Evolutionary conservation across 2,888 invertebrate species (phyloP), one percentile per base, ranked within the genome.

Genomic region (Lasioglossum marginatum): DNA sequence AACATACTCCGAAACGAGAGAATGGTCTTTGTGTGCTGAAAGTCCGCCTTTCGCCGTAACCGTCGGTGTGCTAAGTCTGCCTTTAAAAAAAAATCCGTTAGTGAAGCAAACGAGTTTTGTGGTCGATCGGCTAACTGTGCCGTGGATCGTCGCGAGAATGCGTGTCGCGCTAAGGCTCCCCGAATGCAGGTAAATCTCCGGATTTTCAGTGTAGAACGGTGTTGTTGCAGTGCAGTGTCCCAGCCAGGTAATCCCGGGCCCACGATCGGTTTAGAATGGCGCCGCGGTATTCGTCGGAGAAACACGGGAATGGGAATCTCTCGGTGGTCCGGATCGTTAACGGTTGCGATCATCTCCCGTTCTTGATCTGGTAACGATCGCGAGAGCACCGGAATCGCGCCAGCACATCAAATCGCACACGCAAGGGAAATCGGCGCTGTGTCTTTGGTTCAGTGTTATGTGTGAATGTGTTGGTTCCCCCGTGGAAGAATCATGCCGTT

Each of bases 401-500:
- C 43, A 5, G 31, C 23, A 10, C 23, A 19, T 16, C 19, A 19
- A 48, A 68, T 48, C 27, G 34, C 52, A 52, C 52, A 10, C 23
- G 23, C 52, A 52, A 23, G 8, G 23, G 23, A 52, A 52, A 52
- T 52, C 52, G 52, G 52, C 48, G 45, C 10, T 31, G 48, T 79
- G 52, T 19, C 0, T 6, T 34, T 52, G 52, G 72, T 68, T 52
- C 19, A 16, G 87, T 87, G 87, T 86, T 83, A 81, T 87, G 87
- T 79, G 86, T 52, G 77, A 78, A 70, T 31, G 86, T 86, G 83
- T 31, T 31, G 66, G 43, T 83, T 74, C 6, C 57, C 27, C 19
- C 4, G 10, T 2, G 10, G 68, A 77, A 63, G 23, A 86, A 87
- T 86, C 87, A 98, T 98, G 98, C 98, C 98, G 95, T 98, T 98